These are phyloP conservation scores for Parasteatoda tepidariorum DNA, from an alignment of 1,140 invertebrate species.

Conservation along the genomic window DNA sequence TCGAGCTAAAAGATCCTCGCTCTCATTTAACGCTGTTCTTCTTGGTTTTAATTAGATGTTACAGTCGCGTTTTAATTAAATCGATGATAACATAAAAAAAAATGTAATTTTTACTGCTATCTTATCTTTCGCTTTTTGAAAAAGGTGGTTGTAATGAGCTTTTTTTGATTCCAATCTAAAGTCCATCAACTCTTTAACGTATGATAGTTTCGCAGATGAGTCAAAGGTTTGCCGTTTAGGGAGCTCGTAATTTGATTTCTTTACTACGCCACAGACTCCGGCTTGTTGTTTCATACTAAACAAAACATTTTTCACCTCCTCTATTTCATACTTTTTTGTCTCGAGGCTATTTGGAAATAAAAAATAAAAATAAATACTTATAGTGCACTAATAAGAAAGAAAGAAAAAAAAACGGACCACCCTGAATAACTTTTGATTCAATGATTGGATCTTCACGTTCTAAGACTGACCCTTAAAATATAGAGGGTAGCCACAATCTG, in stretches of 20 bases:
- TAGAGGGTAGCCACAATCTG: too few relatives aligned
- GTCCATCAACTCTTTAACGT: constrained; percentile 14
- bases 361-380: not conserved
- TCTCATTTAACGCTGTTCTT: too few relatives aligned
- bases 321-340: not conserved
- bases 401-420: too few relatives aligned
- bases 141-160: constrained; percentile 19
- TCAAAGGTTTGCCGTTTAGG: too few relatives aligned
- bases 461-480: not conserved
- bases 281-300: not conserved
- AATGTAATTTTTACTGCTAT: not conserved
- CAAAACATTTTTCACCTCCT: not conserved
- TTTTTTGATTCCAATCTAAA: constrained; percentile 20
- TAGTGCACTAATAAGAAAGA: not conserved
- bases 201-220: not conserved
- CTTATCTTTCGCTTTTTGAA: constrained; percentile 1
- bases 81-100: too few relatives aligned
- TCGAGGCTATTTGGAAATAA: not conserved
- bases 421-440: too few relatives aligned
- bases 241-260: not conserved
- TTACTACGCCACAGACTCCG: not conserved
- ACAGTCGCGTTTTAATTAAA: too few relatives aligned
- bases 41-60: too few relatives aligned
- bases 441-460: too few relatives aligned
- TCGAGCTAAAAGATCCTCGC: too few relatives aligned